A percentile compares a stretch with the other conserved stretches of the same genome.
These are phyloP conservation scores for Stratiomys singularior DNA, from an alignment of 2,888 invertebrate genomes.

Conservation along the genomic window DNA sequence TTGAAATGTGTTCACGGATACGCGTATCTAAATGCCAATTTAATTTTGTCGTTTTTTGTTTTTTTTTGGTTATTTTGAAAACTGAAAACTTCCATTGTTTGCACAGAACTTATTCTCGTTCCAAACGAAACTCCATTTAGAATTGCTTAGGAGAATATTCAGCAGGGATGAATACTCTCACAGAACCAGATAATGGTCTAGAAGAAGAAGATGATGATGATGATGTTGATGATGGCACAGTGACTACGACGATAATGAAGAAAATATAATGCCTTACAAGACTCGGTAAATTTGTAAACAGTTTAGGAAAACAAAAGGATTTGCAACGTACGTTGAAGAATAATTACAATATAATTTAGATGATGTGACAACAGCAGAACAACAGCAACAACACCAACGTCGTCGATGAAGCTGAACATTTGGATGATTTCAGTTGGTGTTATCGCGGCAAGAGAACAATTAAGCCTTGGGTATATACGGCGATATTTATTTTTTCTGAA, in stretches of 20 bases:
- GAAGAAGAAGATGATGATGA: neutral
- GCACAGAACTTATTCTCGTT: neutral
- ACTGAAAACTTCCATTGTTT: conserved; percentile 25
- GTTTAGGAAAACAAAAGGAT: conserved; percentile 44
- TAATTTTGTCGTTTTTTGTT: no score
- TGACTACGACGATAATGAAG: conserved; percentile 17
- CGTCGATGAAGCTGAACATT: neutral
- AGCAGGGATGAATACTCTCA: neutral
- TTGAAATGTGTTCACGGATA: no score
- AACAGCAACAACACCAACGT: neutral
- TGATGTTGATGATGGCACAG: neutral
- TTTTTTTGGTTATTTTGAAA: neutral
- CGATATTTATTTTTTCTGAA: conserved; percentile 33
- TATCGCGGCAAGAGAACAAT: conserved; percentile 16
- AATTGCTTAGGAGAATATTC: conserved; percentile 23
- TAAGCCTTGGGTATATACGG: conserved; percentile 22
- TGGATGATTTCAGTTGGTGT: conserved; percentile 18
- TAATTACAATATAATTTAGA: conserved; percentile 38
- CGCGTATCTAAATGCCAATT: conserved; percentile 18
- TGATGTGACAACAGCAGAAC: conserved; percentile 17
- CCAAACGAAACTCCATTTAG: conserved; percentile 6
- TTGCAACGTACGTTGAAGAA: conserved; percentile 33
- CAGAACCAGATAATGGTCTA: no score
- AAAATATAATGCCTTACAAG: conserved; percentile 36
- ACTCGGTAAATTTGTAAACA: conserved; percentile 40